Conservation (phyloP, 2,797 vertebrate species). For the Ptychobarbus kaznakovi region DNA sequence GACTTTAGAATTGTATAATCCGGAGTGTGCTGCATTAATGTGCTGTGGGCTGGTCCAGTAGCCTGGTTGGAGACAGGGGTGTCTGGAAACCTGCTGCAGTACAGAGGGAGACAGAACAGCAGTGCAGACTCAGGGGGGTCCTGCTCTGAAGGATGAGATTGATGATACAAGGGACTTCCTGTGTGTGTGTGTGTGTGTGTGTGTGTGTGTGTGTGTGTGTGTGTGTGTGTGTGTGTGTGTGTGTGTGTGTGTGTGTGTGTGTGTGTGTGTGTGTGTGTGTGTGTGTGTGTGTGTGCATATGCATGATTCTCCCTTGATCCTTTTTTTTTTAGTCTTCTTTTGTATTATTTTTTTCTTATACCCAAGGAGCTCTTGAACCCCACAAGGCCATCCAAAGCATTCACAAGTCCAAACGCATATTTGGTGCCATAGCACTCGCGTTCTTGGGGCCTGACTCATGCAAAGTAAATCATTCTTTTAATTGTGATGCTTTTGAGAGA, state of each 20-base stretch:
- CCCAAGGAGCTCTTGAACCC: slow-evolving; percentile 60
- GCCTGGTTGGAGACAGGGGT: slow-evolving; percentile 67
- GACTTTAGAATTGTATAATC: slow-evolving; percentile 63
- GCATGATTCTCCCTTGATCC: slow-evolving; percentile 61
- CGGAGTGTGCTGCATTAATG: slow-evolving; percentile 76
- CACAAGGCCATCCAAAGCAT: slow-evolving; percentile 64
- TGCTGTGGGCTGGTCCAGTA: slow-evolving; percentile 70
- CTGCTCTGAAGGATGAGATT: slow-evolving; percentile 78
- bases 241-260: slow-evolving; percentile 27
- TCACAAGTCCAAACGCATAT: slow-evolving; percentile 26
- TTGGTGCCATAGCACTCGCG: slow-evolving; percentile 52
- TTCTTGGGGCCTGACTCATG: slow-evolving; percentile 63
- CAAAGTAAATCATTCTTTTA: slow-evolving; percentile 76
- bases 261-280: no score
- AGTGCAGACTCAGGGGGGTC: slow-evolving; percentile 74
- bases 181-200: slow-evolving; percentile 19
- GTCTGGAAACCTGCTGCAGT: slow-evolving; percentile 80
- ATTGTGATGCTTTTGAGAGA: slow-evolving; percentile 72
- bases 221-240: slow-evolving; percentile 27
- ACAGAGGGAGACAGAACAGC: slow-evolving; percentile 69
- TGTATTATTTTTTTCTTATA: slow-evolving; percentile 73
- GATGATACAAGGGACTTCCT: slow-evolving; percentile 73
- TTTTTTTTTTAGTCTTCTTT: slow-evolving; percentile 65
- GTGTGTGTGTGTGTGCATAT: slow-evolving; percentile 34
- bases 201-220: slow-evolving; percentile 22